Evolutionary conservation across 2,113 vertebrate genomes (phyloP).

Genomic region (Corapipo altera): DNA sequence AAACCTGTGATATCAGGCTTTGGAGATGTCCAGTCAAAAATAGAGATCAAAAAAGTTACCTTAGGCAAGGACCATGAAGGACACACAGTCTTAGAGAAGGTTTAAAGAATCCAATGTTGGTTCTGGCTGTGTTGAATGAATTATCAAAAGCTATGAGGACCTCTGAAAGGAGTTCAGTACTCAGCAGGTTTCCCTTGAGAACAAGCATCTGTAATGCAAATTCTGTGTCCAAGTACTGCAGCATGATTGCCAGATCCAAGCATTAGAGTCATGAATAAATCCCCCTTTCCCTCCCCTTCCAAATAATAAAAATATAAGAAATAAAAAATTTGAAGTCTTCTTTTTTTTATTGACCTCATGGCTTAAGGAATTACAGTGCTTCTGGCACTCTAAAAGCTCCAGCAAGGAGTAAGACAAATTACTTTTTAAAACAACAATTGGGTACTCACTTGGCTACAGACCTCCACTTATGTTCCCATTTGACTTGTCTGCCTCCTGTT

Average conservation of each 20-base stretch:
- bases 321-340: background rate
- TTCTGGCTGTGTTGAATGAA: background rate
- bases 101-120: background rate
- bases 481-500: background rate
- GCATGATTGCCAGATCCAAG: background rate
- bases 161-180: background rate
- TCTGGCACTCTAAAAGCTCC: background rate
- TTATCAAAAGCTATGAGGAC: background rate
- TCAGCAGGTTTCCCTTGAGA: constrained; percentile 49
- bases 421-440: background rate
- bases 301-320: background rate
- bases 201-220: constrained; percentile 27
- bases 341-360: background rate
- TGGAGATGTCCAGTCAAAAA: background rate
- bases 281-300: background rate
- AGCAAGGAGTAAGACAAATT: background rate
- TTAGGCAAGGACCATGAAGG: background rate
- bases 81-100: background rate
- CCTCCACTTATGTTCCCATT: background rate
- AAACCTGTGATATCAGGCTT: background rate
- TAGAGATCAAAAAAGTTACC: background rate
- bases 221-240: background rate
- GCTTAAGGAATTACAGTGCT: background rate
- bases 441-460: background rate
- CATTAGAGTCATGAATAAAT: background rate